Evolutionary conservation across 2,797 vertebrate genomes (phyloP).

Genomic region (Notoglanidium macrostoma): DNA sequence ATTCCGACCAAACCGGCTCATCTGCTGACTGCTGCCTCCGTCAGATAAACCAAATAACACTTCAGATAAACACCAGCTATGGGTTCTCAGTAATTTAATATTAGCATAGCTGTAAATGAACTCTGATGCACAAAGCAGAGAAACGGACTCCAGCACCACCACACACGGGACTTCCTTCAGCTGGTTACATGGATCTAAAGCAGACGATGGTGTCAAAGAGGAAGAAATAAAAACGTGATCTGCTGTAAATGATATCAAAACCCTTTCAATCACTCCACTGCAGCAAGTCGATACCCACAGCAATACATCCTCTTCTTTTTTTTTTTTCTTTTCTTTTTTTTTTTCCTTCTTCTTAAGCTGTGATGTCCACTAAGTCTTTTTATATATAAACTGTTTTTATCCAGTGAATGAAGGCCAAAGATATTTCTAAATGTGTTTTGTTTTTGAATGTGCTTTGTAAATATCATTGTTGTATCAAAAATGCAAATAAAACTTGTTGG

Average conservation of each 20-base stretch:
- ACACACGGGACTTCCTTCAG: not conserved
- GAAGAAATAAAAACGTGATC: not conserved
- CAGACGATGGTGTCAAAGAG: not conserved
- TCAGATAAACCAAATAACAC: conserved; percentile 31
- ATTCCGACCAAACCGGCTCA: conserved; percentile 73
- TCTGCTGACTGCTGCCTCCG: conserved; percentile 58
- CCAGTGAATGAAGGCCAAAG: conserved; percentile 50
- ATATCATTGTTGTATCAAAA: conserved; percentile 46
- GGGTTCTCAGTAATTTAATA: not conserved
- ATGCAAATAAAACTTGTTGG: conserved; percentile 48
- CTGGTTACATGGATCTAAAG: not conserved
- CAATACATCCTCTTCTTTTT: not conserved
- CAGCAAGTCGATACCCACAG: conserved; percentile 8
- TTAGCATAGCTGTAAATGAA: conserved; percentile 23
- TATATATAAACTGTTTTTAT: conserved; percentile 17
- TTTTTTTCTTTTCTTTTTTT: no score
- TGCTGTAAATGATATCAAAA: conserved; percentile 3
- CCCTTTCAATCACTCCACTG: conserved; percentile 8
- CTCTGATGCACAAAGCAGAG: not conserved
- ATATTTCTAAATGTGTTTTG: conserved; percentile 45
- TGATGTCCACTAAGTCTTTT: not conserved
- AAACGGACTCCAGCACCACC: not conserved
- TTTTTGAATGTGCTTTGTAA: conserved; percentile 40
- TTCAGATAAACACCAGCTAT: conserved; percentile 2
- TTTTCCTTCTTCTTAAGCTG: not conserved